A percentile compares a stretch with the other conserved stretches of the same genome.
Evolutionary conservation across 2,113 vertebrate species (phyloP).

Genomic region (Triplophysa rosa): DNA sequence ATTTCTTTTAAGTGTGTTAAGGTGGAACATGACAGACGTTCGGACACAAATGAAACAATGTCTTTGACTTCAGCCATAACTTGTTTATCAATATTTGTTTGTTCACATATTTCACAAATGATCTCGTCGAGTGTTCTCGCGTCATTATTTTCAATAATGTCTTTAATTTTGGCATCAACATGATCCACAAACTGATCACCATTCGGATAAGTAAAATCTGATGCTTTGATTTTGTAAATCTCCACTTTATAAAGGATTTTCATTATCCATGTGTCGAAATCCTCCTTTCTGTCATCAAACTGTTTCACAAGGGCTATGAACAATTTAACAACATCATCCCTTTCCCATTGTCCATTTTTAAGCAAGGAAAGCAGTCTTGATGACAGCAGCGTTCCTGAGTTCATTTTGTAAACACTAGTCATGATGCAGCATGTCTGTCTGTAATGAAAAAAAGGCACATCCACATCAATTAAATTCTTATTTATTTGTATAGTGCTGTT

Average conservation of each 20-base stretch:
- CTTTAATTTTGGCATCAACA: background rate
- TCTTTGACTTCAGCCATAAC: background rate
- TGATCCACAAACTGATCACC: background rate
- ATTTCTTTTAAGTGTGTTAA: background rate
- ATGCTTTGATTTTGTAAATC: constrained; percentile 4
- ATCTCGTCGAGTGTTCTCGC: background rate
- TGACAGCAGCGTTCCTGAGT: background rate
- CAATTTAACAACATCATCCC: background rate
- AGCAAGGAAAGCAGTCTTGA: constrained; percentile 16
- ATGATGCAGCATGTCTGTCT: background rate
- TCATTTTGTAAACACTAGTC: background rate
- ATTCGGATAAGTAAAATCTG: background rate
- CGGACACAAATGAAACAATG: background rate
- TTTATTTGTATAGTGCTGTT: too few relatives aligned
- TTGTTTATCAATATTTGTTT: background rate
- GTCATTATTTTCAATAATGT: background rate
- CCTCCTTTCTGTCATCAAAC: constrained; percentile 24
- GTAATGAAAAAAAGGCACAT: background rate
- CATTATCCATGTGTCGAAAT: constrained; percentile 10
- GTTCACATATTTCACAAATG: background rate
- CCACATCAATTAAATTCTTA: too few relatives aligned
- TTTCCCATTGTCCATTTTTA: constrained; percentile 31
- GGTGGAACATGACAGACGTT: background rate
- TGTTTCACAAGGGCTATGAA: constrained; percentile 55
- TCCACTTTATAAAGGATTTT: constrained; percentile 7